Evolutionary conservation across 2,113 vertebrate species (phyloP), one percentile per base, ranked within the genome.

Genomic region (Apodemus speciosus): DNA sequence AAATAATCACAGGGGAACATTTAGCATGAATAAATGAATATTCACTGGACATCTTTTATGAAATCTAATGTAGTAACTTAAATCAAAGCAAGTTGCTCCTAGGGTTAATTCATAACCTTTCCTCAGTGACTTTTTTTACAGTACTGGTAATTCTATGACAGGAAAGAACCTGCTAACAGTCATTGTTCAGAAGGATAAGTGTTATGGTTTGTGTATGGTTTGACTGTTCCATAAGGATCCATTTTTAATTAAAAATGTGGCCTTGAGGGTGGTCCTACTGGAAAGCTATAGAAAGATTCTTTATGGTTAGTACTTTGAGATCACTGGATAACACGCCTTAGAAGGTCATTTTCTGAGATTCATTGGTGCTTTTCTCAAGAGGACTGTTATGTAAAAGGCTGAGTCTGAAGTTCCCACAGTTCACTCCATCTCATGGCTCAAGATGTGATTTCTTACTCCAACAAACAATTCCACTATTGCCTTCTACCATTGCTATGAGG

Each of bases 41-140:
- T 77, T 46, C 83, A 72, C 8, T 43, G 43, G 83, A 38, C 53
- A 77, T 53, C 6, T 9, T 25, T 92, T 90, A 83, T 73, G 86
- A 81, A 94, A 90, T 81, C 58, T 69, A 85, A 79, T n/a, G 32
- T 32, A 93, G 53, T 8, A 73, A 91, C 46, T 62, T 73, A 89
- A 89, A 89, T 15, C 69, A 62, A 86, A 81, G 80, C 20, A 75
- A 60, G 23, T 18, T 43, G 21, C 35, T 75, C 35, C 69, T 21
- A 15, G 18, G 62, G 51, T 91, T 85, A 92, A 95, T 76, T 72
- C 35, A 69, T 35, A 40, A 32, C 3, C 14, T 75, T 75, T 71
- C 20, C 6, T n/a, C 14, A 6, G 40, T 58, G 38, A 89, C 23
- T n/a, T 83, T 83, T 53, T 86, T 30, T 23, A 58, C 7, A 91